Percentiles rank a stretch among this genome's conserved stretches.
These are phyloP conservation scores for Agonum fuliginosum DNA, from an alignment of 2,888 invertebrate genomes.

Conservation along the genomic window DNA sequence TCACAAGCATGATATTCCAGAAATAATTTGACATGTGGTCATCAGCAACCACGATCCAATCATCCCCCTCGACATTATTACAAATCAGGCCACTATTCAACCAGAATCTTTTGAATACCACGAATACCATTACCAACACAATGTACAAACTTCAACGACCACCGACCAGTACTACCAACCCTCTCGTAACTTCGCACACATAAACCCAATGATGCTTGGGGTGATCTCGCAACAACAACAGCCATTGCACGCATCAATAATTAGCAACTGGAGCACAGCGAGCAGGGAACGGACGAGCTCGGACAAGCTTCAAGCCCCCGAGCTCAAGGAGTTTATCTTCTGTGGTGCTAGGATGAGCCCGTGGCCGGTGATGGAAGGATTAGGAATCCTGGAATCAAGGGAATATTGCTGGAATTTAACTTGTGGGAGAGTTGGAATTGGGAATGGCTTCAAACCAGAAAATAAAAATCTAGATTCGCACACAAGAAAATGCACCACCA, in stretches of 20 bases:
- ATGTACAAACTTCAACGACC: neutral
- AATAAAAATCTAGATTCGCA: too few relatives aligned
- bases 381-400: neutral
- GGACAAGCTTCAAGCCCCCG: neutral
- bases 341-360: neutral
- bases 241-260: slow-evolving; percentile 33
- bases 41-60: too few relatives aligned
- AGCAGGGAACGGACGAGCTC: neutral
- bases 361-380: neutral
- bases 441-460: too few relatives aligned
- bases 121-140: neutral
- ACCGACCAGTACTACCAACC: neutral
- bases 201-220: neutral
- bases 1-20: too few relatives aligned
- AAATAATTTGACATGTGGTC: too few relatives aligned
- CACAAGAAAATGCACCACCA: too few relatives aligned
- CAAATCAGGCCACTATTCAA: too few relatives aligned
- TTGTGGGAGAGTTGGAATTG: neutral
- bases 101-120: too few relatives aligned
- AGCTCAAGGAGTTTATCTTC: too few relatives aligned
- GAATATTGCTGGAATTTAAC: too few relatives aligned
- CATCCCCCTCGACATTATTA: too few relatives aligned
- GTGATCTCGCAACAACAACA: neutral
- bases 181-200: neutral
- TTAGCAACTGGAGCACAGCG: slow-evolving; percentile 13